Evolutionary conservation across 2,113 vertebrate species (phyloP).

Genomic region (Terrapene triunguis): DNA sequence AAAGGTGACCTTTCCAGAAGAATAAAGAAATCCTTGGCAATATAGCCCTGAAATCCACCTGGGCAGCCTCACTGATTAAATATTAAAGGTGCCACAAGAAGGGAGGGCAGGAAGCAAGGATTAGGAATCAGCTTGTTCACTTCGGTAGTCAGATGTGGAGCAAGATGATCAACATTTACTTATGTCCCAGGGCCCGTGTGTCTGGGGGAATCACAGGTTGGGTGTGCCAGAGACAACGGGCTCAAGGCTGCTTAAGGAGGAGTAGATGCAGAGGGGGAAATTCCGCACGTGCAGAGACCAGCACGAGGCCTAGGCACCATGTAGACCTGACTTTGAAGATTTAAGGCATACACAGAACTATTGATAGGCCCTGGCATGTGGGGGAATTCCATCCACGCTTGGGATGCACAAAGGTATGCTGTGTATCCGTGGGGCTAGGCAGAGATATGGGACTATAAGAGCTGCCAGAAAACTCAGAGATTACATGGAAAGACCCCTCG

Average conservation of each 20-base stretch:
- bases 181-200: not conserved
- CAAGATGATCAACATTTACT: accelerated
- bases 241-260: not conserved
- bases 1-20: slow-evolving; percentile 50
- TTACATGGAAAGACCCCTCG: not conserved
- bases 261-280: accelerated
- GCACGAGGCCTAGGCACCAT: not conserved
- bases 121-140: not conserved
- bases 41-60: slow-evolving; percentile 15
- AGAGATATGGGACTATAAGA: not conserved
- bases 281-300: not conserved
- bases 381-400: not conserved
- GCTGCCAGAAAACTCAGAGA: not conserved
- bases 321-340: not conserved
- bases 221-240: no score
- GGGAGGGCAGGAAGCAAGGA: not conserved
- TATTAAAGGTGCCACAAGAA: not conserved
- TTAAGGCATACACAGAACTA: not conserved
- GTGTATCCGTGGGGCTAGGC: not conserved
- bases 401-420: not conserved
- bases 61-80: slow-evolving; percentile 24
- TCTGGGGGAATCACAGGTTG: not conserved
- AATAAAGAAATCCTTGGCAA: slow-evolving; percentile 11
- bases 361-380: not conserved
- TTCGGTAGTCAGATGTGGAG: accelerated